Percentiles rank a stretch among this genome's conserved stretches.
Evolutionary conservation across 1,140 invertebrate genomes (phyloP).

Genomic region (Oscheius sp.): DNA sequence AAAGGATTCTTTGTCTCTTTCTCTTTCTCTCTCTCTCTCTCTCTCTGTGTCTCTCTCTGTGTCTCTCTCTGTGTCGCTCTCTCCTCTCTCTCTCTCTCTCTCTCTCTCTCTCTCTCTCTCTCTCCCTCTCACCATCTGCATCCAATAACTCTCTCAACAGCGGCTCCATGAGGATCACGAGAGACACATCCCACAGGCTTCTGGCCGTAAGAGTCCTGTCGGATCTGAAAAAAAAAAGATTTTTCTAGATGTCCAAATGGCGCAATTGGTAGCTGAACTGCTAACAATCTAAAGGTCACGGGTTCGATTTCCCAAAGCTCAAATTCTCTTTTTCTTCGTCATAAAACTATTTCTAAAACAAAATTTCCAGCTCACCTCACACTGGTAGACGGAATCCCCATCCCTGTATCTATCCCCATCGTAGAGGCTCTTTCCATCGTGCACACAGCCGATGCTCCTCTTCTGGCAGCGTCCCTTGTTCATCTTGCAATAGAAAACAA

Average conservation of each 20-base stretch:
- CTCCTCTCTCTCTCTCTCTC: no score
- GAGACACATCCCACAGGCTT: conserved; percentile 36
- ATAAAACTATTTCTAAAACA: neutral
- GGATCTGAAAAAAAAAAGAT: conserved; percentile 17
- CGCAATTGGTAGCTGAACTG: no score
- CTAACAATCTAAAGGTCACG: no score
- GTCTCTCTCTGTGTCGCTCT: no score
- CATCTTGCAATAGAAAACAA: conserved; percentile 46
- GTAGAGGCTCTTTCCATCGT: conserved; percentile 33
- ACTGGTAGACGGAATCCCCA: conserved; percentile 41
- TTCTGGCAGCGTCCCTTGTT: conserved; percentile 38
- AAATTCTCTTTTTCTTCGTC: neutral
- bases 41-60: no score
- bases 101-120: neutral
- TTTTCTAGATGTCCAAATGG: neutral
- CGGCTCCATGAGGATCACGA: conserved; percentile 28
- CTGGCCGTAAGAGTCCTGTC: conserved; percentile 33
- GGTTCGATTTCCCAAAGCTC: no score
- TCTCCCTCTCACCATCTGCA: conserved; percentile 36
- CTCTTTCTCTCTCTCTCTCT: no score
- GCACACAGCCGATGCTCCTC: conserved; percentile 38
- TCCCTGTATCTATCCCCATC: conserved; percentile 43
- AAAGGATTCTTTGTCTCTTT: no score
- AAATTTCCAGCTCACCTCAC: conserved; percentile 28
- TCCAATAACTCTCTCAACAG: conserved; percentile 42